Base-by-base conservation (phyloP, 53 echinoderm and acorn worm species). In the Stichopus horrens region DNA sequence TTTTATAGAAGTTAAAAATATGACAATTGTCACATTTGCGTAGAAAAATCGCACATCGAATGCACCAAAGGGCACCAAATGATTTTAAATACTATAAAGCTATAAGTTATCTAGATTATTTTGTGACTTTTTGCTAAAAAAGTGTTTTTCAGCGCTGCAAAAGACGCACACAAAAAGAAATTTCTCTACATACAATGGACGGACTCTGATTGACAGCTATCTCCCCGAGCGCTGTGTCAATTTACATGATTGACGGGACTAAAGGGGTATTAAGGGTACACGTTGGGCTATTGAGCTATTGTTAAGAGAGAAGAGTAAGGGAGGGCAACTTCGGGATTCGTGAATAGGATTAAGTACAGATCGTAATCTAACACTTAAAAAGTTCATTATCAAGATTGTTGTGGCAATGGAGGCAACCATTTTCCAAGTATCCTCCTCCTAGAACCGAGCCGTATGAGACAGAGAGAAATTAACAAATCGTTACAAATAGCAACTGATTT, bases 161-260 rank as follows among this genome's bases (percentile, higher is more conserved):
- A n/a, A n/a, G n/a, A n/a, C n/a, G n/a, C n/a, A 37, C 37, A 37
- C 37, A 63, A 63, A 63, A 16, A 63, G 63, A 63, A 16, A 63
- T 63, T 18, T 10, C 55, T 57, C 86, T 86, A 52, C 74, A 53
- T 71, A 22, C 10, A 73, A 21, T 87, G 76, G 87, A 58, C 55
- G 53, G 5, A 18, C 23, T 75, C 55, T 87, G 87, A 87, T 87
- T 87, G 87, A 87, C 87, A 87, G 87, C 74, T 52, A 74, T 87
- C 87, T 87, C 87, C 87, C 87, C 56, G 75, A 58, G 87, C 87
- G 87, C 55, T 87, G 87, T 87, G 87, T 87, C 87, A 87, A 75
- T 74, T 87, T 87, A 74, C 87, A 87, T 87, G 87, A 87, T 87
- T 87, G 87, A 74, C 87, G 74, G 87, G 87, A 58, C 87, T 87